Evolutionary conservation across 1,140 invertebrate genomes (phyloP), one percentile per base, ranked within the genome.

Genomic region (Agrypnia vestita): DNA sequence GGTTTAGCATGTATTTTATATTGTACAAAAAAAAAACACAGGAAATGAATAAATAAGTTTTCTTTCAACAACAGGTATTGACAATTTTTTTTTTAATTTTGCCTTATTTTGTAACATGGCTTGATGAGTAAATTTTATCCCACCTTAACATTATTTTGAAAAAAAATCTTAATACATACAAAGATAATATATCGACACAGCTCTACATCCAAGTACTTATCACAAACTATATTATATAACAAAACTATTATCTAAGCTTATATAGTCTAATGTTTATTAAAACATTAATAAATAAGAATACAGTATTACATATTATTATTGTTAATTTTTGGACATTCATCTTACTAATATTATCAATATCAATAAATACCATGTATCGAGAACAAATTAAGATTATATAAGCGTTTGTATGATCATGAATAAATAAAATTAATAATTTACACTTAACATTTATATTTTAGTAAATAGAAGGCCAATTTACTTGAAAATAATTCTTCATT

Each of bases 281-380:
- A 64, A 64, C 61, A 64, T 64, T 64, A 35, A 44, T 64, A 64
- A 21, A 64, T 64, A 64, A 64, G 21, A 21, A 59, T 59, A 59
- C 55, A 64, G 61, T 43, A 64, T 25, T 64, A 13, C 59, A 19
- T 62, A 62, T 62, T 77, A 83, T 83, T 83, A 83, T 83, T 83
- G 82, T 83, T 83, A 83, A 80, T 83, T 80, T 83, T 83, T 83
- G 82, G 82, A 83, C 82, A 83, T 80, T 80, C 59, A 83, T 43
- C 82, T 83, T 83, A 82, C 21, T 67, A 35, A 21, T 75, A 81
- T 51, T 49, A 44, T 71, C 17, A 79, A 79, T 81, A 82, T 82
- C 78, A 80, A 79, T 82, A 82, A 82, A 82, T 82, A 82, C 81
- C 81, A 77, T 82, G 78, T 82, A 64, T 79, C 78, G 21, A 79